These are phyloP conservation scores for Columba guinea DNA, from an alignment of 2,797 vertebrate genomes.

Conservation along the genomic window DNA sequence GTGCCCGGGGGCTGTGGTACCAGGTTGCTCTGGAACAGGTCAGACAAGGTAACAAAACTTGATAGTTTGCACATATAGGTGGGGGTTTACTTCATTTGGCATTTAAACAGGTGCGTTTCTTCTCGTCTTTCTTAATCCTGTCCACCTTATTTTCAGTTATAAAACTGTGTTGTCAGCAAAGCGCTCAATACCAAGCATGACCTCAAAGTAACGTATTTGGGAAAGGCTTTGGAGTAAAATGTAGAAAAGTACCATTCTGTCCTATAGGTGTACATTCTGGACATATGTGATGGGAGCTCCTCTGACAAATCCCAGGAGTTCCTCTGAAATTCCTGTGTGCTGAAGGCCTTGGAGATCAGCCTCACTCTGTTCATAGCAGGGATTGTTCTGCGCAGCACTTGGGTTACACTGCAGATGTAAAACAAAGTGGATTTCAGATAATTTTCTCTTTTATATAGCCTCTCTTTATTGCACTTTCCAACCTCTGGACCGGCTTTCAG, in stretches of 20 bases:
- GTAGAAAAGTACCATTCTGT: not conserved
- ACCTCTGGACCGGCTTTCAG: constrained; percentile 85
- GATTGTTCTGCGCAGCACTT: not conserved
- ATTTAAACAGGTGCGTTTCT: not conserved
- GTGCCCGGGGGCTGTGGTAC: not conserved
- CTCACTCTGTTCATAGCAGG: not conserved
- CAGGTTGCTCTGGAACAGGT: not conserved
- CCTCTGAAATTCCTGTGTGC: not conserved
- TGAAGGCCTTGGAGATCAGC: not conserved
- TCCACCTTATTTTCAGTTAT: not conserved
- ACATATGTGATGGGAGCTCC: not conserved
- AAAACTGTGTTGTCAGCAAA: not conserved
- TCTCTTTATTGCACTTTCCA: constrained; percentile 83
- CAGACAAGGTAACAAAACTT: not conserved
- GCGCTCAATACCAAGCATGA: not conserved
- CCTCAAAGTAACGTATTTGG: not conserved
- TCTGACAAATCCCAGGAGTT: not conserved
- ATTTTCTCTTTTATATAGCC: constrained; percentile 77
- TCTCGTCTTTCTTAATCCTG: not conserved
- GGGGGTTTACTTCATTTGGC: not conserved
- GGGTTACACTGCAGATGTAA: not conserved
- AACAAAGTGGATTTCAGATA: not conserved
- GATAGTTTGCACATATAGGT: not conserved
- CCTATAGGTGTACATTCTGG: not conserved
- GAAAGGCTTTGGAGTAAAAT: not conserved